Percentiles rank a stretch among this genome's conserved stretches.
These are phyloP conservation scores for Zelostemma sp. DNA, from an alignment of 1,140 invertebrate genomes.

Conservation along the genomic window DNA sequence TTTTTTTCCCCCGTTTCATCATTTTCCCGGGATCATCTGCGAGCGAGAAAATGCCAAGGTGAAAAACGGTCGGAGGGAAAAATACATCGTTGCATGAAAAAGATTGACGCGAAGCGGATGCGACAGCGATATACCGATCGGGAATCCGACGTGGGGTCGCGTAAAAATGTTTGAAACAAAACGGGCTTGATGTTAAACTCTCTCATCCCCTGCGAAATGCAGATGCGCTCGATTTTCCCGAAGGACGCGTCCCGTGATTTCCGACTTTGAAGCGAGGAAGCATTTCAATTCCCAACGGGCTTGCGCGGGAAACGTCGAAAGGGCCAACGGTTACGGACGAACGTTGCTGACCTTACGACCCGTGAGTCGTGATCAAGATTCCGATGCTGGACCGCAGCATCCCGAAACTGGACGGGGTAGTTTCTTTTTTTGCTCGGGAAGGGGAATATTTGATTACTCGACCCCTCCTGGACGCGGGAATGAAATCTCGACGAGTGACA, in stretches of 20 bases:
- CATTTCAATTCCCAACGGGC: background rate
- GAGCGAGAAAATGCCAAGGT: no score
- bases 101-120: slow-evolving; percentile 1
- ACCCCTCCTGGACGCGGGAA: slow-evolving; percentile 45
- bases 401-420: slow-evolving; percentile 62
- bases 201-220: slow-evolving; percentile 21
- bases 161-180: slow-evolving; percentile 1
- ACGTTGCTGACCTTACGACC: slow-evolving; percentile 45
- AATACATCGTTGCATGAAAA: background rate
- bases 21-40: no score
- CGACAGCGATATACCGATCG: slow-evolving; percentile 37
- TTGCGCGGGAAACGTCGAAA: background rate
- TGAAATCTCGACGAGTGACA: slow-evolving; percentile 31
- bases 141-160: slow-evolving; percentile 6
- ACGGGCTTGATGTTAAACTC: slow-evolving; percentile 9
- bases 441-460: slow-evolving; percentile 24
- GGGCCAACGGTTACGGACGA: slow-evolving; percentile 33
- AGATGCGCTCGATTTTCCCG: slow-evolving; percentile 18
- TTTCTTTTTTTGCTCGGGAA: slow-evolving; percentile 27
- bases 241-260: slow-evolving; percentile 26
- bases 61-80: no score
- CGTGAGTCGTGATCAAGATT: slow-evolving; percentile 55
- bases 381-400: slow-evolving; percentile 60
- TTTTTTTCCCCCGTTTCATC: no score
- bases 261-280: background rate